These are phyloP conservation scores for Mycetomoellerius zeteki DNA, from an alignment of 1,140 invertebrate species.

Conservation along the genomic window DNA sequence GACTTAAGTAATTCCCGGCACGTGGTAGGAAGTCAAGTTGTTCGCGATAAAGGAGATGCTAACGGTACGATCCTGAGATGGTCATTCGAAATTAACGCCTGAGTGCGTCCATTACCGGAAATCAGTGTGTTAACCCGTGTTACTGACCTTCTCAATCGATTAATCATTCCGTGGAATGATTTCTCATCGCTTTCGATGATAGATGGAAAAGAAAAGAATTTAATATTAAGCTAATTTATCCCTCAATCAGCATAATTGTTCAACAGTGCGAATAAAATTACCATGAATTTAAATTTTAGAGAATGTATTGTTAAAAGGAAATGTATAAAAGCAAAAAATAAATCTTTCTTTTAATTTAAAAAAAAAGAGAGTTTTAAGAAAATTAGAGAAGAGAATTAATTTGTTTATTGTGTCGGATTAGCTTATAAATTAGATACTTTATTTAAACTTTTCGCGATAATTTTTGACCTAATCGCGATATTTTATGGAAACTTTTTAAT, in stretches of 20 bases:
- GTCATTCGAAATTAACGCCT: conserved; percentile 67
- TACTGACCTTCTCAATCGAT: conserved; percentile 48
- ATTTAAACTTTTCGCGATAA: conserved; percentile 20
- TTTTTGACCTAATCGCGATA: conserved; percentile 16
- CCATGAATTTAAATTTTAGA: too few relatives aligned
- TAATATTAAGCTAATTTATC: background rate
- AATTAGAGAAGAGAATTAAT: background rate
- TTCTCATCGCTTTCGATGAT: conserved; percentile 20
- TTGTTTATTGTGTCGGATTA: background rate
- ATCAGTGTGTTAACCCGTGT: conserved; percentile 62
- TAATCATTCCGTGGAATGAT: conserved; percentile 22
- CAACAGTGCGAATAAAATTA: background rate
- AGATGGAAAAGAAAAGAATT: background rate
- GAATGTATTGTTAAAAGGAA: background rate
- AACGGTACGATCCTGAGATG: conserved; percentile 61
- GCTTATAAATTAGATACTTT: background rate
- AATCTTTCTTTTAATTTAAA: conserved; percentile 17
- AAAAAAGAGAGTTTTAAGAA: background rate
- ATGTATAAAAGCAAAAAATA: background rate
- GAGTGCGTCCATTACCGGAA: conserved; percentile 65
- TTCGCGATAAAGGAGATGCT: conserved; percentile 60
- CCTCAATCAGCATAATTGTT: background rate
- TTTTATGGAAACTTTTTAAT: conserved; percentile 43
- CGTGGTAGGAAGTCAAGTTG: conserved; percentile 60
- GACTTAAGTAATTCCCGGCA: conserved; percentile 62